Evolutionary conservation across 2,888 invertebrate genomes (phyloP).

Genomic region (Paralinhomoeus sp.): DNA sequence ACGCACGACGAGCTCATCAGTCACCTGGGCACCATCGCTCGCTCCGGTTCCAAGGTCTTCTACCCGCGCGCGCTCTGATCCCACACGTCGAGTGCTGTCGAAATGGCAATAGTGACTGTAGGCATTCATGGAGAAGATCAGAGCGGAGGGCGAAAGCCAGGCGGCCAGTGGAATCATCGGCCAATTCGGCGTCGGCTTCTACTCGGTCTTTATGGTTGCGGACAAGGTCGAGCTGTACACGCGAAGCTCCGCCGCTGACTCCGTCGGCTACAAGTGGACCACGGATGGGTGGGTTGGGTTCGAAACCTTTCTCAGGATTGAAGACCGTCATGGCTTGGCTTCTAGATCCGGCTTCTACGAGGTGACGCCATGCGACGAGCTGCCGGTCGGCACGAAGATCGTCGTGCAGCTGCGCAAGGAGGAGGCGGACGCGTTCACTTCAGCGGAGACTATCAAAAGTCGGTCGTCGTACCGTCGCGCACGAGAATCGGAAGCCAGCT

Average conservation of each 20-base stretch:
- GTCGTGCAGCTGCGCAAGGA: conserved; percentile 56
- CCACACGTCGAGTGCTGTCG: too few species aligned
- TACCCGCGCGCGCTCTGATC: neutral
- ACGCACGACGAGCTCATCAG: conserved; percentile 65
- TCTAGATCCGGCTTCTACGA: conserved; percentile 60
- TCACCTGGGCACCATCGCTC: conserved; percentile 80
- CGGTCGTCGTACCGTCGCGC: conserved; percentile 4
- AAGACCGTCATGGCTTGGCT: conserved; percentile 11
- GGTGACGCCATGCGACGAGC: conserved; percentile 58
- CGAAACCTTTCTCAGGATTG: too few species aligned
- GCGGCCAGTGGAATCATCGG: conserved; percentile 60
- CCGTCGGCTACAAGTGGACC: conserved; percentile 53
- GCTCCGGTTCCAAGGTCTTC: conserved; percentile 59
- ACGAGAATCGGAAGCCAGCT: too few species aligned
- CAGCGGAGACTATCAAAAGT: conserved; percentile 58
- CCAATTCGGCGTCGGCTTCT: conserved; percentile 94
- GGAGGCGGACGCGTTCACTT: conserved; percentile 69
- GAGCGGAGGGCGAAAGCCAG: conserved; percentile 29
- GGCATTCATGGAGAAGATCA: conserved; percentile 63
- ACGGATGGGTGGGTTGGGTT: conserved; percentile 53
- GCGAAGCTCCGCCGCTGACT: conserved; percentile 38
- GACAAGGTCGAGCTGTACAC: conserved; percentile 78
- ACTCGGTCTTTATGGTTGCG: conserved; percentile 90
- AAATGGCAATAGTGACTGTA: too few species aligned
- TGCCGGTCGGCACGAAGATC: conserved; percentile 67